A percentile compares a stretch with the other conserved stretches of the same genome.
These are phyloP conservation scores for Plebejus anna DNA, from an alignment of 2,888 invertebrate genomes.

Conservation along the genomic window DNA sequence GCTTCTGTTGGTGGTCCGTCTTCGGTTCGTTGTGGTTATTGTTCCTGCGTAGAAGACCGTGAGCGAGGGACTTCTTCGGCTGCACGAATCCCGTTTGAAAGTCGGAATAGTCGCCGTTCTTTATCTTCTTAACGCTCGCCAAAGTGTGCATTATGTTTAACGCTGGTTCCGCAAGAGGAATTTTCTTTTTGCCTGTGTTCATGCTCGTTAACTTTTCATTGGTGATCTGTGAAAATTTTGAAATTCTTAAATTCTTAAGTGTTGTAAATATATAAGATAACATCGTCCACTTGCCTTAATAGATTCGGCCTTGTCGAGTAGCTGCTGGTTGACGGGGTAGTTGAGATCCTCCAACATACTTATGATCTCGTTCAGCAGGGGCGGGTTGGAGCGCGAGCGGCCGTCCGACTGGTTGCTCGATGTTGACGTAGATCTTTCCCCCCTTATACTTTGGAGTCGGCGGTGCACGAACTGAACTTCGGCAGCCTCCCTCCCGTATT, in stretches of 20 bases:
- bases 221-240: slow-evolving; percentile 53
- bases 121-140: slow-evolving; percentile 78
- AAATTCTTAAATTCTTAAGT: neutral
- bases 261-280: neutral
- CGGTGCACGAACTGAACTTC: slow-evolving; percentile 58
- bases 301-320: slow-evolving; percentile 69
- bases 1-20: slow-evolving; percentile 54
- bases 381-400: slow-evolving; percentile 82
- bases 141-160: slow-evolving; percentile 81
- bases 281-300: slow-evolving; percentile 55
- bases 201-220: slow-evolving; percentile 65
- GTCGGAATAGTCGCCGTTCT: slow-evolving; percentile 77
- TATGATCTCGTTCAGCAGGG: slow-evolving; percentile 84
- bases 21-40: slow-evolving; percentile 61
- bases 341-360: slow-evolving; percentile 83
- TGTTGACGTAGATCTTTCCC: slow-evolving; percentile 55
- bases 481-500: slow-evolving; percentile 63
- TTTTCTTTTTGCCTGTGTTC: slow-evolving; percentile 71
- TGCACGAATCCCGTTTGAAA: slow-evolving; percentile 63
- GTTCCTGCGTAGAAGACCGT: slow-evolving; percentile 65
- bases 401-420: slow-evolving; percentile 62
- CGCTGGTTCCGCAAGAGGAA: slow-evolving; percentile 77
- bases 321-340: slow-evolving; percentile 71
- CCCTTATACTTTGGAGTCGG: slow-evolving; percentile 51
- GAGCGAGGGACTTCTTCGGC: slow-evolving; percentile 64